Evolutionary conservation across 1,140 invertebrate species (phyloP).

Genomic region (Physella acuta): DNA sequence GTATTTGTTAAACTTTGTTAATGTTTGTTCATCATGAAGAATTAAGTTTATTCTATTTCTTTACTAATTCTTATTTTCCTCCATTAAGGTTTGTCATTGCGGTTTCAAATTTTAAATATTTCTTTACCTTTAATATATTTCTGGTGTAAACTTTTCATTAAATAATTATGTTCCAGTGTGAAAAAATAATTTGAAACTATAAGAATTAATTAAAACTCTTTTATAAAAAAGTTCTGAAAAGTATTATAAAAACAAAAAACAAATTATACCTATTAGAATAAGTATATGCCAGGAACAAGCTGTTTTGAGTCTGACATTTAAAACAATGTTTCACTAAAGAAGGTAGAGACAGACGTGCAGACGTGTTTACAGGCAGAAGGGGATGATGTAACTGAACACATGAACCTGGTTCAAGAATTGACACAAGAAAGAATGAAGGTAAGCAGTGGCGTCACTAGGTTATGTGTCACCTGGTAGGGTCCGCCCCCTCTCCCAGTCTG

Average conservation of each 20-base stretch:
- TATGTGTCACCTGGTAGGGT: background rate
- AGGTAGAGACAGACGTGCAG: background rate
- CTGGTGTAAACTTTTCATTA: no score
- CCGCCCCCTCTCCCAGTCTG: background rate
- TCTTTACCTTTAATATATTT: no score
- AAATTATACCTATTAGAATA: no score
- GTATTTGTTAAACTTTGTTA: background rate
- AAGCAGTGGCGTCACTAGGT: background rate
- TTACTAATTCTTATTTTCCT: no score
- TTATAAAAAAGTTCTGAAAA: background rate
- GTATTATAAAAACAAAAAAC: background rate
- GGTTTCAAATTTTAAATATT: no score
- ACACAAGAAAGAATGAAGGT: background rate
- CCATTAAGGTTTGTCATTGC: no score
- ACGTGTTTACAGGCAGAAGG: background rate
- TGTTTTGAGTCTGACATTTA: background rate
- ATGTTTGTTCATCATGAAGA: no score
- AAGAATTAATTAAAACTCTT: background rate
- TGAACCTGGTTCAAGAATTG: background rate
- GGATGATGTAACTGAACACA: background rate
- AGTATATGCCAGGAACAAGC: no score
- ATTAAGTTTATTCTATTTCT: no score
- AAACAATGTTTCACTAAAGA: background rate
- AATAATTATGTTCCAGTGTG: no score
- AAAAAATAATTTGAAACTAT: background rate